Evolutionary conservation across 2,797 vertebrate species (phyloP).

Genomic region (Chloroceryle amazona): DNA sequence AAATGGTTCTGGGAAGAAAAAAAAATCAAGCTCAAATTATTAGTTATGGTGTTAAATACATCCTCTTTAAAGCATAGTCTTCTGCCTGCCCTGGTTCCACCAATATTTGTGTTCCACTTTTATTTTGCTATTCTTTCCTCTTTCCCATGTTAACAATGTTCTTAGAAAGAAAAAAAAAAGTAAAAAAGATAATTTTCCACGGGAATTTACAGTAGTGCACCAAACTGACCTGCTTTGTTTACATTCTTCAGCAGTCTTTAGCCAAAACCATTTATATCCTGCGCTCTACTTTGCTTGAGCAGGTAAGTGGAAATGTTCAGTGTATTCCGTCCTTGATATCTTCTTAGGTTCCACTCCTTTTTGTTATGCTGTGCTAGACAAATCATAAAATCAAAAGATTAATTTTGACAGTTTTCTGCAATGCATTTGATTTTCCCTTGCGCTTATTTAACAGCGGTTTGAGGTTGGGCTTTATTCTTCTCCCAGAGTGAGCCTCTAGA

Average conservation of each 20-base stretch:
- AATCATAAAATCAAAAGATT: background rate
- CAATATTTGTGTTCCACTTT: background rate
- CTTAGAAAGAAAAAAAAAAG: fast-evolving
- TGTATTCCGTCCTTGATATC: background rate
- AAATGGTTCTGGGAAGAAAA: background rate
- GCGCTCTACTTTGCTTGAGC: background rate
- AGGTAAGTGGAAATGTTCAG: background rate
- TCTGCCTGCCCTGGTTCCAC: background rate
- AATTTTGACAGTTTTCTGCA: background rate
- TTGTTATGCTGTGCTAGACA: background rate
- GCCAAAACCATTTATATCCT: background rate
- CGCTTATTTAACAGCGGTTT: background rate
- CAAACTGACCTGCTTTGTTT: background rate
- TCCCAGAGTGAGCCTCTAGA: background rate
- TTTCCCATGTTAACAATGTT: background rate
- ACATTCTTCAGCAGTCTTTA: background rate
- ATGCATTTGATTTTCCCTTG: background rate
- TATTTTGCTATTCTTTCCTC: background rate
- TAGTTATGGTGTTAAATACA: background rate
- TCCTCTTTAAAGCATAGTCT: background rate
- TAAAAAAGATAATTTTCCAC: background rate
- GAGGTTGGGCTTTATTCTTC: background rate
- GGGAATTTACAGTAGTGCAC: background rate
- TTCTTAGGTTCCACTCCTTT: background rate
- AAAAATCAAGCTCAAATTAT: background rate